Base-by-base conservation (phyloP, 2,797 vertebrate species). In the Poecilia gillii region DNA sequence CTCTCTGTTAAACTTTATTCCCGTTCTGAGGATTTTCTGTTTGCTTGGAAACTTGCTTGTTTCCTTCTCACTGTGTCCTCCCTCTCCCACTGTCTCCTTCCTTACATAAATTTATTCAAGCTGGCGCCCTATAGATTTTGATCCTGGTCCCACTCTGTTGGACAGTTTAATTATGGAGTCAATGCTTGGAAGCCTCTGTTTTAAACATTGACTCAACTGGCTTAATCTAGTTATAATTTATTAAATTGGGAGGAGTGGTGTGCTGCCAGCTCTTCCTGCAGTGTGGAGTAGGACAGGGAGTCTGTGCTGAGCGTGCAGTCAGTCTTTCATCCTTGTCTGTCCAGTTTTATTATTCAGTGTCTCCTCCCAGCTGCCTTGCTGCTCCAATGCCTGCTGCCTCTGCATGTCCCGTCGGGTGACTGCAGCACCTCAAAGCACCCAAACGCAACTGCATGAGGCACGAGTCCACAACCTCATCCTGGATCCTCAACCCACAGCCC, bases 391-490 rank as follows among this genome's bases (percentile, higher is more conserved):
- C 93, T 94, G 93, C 88, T 94, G 89, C 93, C 92, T 92, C 75
- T 83, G 95, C 96, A 96, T 96, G 95, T 87, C 86, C 73, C 79
- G 77, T 87, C 84, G 64, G 88, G 82, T 89, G 90, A 92, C 92
- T 90, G 91, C 85, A 87, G 91, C 91, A 92, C 90, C 74, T 89
- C 83, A 84, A 76, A 92, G 90, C 84, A 89, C 82, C 80, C 59
- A 84, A 87, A 75, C 62, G 12, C 28, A 79, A 75, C 86, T 93
- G 95, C 95, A 96, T 96, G 94, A 90, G 89, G 84, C 88, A 89
- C 80, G 87, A 87, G 81, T 89, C 75, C 81, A 79, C 88, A 85
- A 85, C 75, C 70, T 84, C 84, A 87, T 74, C 76, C 79, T 86
- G 81, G 89, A 89, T 81, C 80, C 53, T 82, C 82, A 81, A 79